Evolutionary conservation across 2,797 vertebrate genomes (phyloP).

Genomic region (Coilia nasus): DNA sequence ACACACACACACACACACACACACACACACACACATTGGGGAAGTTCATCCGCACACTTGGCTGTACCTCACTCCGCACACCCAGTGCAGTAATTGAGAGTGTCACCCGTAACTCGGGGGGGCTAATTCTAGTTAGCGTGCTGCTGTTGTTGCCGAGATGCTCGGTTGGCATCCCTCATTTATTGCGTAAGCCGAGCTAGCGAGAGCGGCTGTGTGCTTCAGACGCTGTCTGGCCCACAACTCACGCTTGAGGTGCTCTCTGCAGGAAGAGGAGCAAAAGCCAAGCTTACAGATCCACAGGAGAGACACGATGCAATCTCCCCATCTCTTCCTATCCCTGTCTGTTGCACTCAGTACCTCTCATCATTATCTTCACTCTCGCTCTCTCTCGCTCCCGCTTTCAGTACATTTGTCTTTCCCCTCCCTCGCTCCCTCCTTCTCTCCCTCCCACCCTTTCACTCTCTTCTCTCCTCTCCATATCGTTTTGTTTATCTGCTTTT

Average conservation of each 20-base stretch:
- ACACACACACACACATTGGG: background rate
- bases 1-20: too few species aligned
- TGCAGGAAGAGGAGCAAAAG: background rate
- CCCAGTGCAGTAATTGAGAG: background rate
- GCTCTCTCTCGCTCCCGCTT: background rate
- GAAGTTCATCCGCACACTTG: background rate
- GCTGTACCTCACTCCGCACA: background rate
- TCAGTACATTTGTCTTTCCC: conserved; percentile 29
- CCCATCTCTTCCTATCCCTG: background rate
- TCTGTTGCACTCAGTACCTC: background rate
- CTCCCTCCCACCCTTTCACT: conserved; percentile 30
- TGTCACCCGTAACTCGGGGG: background rate
- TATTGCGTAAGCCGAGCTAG: background rate
- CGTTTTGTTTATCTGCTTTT: conserved; percentile 24
- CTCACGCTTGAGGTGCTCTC: background rate
- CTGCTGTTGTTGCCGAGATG: background rate
- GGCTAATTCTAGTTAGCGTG: background rate
- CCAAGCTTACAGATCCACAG: conserved; percentile 2
- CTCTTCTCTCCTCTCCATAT: background rate
- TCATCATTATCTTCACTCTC: background rate
- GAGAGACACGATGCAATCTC: background rate
- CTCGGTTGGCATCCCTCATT: background rate
- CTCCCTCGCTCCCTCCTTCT: background rate
- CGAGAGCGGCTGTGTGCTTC: background rate
- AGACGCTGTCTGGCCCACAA: background rate